Conservation (phyloP, 2,888 invertebrate genomes). For the Oscheius myriophilus region DNA sequence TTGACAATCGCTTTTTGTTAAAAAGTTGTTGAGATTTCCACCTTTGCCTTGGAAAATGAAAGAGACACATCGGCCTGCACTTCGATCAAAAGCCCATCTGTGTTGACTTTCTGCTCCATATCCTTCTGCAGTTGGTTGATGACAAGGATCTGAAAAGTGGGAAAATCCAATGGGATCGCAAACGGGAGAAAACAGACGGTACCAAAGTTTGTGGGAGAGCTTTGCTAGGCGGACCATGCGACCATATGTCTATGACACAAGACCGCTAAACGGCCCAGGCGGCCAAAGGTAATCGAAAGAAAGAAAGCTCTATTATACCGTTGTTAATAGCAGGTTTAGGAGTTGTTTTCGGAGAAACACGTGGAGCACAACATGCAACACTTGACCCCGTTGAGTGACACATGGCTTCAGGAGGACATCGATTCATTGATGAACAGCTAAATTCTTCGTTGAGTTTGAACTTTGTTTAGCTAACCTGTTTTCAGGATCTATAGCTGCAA, state of each 20-base stretch:
- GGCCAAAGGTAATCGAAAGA: no score
- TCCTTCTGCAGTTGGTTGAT: slow-evolving; percentile 44
- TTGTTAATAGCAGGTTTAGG: slow-evolving; percentile 9
- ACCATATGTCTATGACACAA: no score
- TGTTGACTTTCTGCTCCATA: slow-evolving; percentile 39
- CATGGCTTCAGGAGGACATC: slow-evolving; percentile 23
- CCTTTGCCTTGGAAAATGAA: slow-evolving; percentile 53
- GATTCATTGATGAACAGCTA: slow-evolving; percentile 25
- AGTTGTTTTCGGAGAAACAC: neutral
- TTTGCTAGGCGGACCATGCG: no score
- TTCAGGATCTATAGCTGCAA: slow-evolving; percentile 18
- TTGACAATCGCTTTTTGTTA: slow-evolving; percentile 52
- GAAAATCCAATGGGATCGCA: no score
- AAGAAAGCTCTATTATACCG: no score
- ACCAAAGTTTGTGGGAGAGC: no score
- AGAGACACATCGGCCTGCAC: slow-evolving; percentile 39
- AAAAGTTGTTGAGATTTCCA: slow-evolving; percentile 62
- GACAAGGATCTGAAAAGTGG: slow-evolving; percentile 33
- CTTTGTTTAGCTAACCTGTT: slow-evolving; percentile 8
- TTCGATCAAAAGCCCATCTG: slow-evolving; percentile 51
- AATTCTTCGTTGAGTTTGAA: neutral
- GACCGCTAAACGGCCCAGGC: no score
- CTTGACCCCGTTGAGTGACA: slow-evolving; percentile 22
- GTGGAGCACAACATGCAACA: slow-evolving; percentile 23
- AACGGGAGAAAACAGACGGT: no score